phyloP scores from a whole-genome alignment of 1,140 invertebrate genomes.

The Rhopalosiphum padi region DNA sequence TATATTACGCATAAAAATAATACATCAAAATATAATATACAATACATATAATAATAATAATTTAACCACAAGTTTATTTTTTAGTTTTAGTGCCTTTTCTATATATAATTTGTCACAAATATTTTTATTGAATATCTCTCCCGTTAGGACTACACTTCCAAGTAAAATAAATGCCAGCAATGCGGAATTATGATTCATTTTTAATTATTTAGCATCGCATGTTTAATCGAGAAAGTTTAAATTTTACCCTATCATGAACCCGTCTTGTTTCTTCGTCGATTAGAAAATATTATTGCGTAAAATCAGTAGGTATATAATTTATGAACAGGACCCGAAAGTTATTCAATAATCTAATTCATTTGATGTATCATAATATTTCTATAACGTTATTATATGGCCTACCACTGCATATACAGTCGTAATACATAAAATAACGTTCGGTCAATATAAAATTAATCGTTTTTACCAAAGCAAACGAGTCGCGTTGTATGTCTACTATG shows the following conservation, averaged over 20 bases:
- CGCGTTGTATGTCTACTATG: background rate
- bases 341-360: slow-evolving; percentile 26
- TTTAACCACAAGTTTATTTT: background rate
- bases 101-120: background rate
- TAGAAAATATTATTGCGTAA: slow-evolving; percentile 45
- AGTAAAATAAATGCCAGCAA: slow-evolving; percentile 16
- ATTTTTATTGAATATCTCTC: background rate
- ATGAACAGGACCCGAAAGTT: slow-evolving; percentile 42
- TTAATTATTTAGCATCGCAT: background rate
- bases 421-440: background rate
- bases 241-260: slow-evolving; percentile 18
- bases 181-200: background rate
- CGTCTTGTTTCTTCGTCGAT: background rate
- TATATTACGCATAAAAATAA: background rate
- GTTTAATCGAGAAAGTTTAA: slow-evolving; percentile 35
- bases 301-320: slow-evolving; percentile 15
- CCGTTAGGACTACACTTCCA: background rate
- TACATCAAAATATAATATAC: background rate
- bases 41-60: background rate
- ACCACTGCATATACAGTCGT: background rate
- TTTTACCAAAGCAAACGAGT: background rate
- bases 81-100: background rate
- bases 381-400: background rate
- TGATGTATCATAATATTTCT: background rate
- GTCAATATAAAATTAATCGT: background rate